Evolutionary conservation across 23 tunicate genomes (phyloP).

Genomic region (Oikopleura albicans): DNA sequence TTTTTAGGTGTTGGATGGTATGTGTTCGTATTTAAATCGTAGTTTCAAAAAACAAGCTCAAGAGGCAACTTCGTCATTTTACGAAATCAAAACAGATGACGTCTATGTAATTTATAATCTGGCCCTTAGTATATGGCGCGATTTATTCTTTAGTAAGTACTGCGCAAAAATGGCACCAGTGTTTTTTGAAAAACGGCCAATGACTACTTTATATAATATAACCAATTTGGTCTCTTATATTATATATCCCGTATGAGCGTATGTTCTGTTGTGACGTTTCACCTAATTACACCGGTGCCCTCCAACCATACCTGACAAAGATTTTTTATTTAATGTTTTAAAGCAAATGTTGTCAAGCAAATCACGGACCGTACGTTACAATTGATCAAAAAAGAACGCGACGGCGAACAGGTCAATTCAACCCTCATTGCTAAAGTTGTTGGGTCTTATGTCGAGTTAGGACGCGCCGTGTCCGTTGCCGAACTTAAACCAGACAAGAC

Average conservation of each 20-base stretch:
- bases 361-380: constrained; percentile 73
- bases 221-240: too few species aligned
- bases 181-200: too few species aligned
- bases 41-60: constrained; percentile 11
- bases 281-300: too few species aligned
- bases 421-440: constrained; percentile 55
- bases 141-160: not conserved
- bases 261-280: too few species aligned
- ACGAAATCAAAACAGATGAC: constrained; percentile 10
- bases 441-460: constrained; percentile 31
- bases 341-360: constrained; percentile 28
- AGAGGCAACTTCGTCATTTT: not conserved
- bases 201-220: too few species aligned
- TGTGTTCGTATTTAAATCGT: not conserved
- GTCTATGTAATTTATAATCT: not conserved
- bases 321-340: too few species aligned
- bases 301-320: too few species aligned
- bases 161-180: not conserved
- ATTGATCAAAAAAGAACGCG: constrained; percentile 75
- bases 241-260: too few species aligned
- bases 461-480: constrained; percentile 19
- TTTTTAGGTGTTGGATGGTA: not conserved
- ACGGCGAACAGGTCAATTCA: constrained; percentile 85
- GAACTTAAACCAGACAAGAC: not conserved
- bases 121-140: not conserved